phyloP scores from a whole-genome alignment of 1,140 invertebrate genomes.

The Aphidius ervi region DNA sequence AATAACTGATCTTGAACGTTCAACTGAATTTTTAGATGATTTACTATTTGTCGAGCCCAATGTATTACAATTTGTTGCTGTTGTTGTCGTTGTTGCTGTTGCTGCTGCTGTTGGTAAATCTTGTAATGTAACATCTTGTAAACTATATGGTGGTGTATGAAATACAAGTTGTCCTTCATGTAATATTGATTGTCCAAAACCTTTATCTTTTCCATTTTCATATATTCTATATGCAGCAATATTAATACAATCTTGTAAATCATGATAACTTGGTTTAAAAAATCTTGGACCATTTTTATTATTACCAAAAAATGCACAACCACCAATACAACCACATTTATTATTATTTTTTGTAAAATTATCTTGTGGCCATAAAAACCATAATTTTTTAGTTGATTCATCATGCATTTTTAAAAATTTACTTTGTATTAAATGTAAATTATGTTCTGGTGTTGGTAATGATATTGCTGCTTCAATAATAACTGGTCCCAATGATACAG shows the following conservation, averaged over 20 bases:
- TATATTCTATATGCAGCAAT: slow-evolving; percentile 71
- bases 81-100: slow-evolving; percentile 31
- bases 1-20: slow-evolving; percentile 43
- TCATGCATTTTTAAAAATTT: slow-evolving; percentile 84
- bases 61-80: slow-evolving; percentile 15
- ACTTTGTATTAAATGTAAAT: slow-evolving; percentile 73
- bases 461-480: slow-evolving; percentile 90
- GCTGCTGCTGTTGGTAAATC: slow-evolving; percentile 51
- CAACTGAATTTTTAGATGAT: slow-evolving; percentile 34
- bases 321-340: slow-evolving; percentile 94
- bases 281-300: slow-evolving; percentile 83
- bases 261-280: slow-evolving; percentile 77
- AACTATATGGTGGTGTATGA: slow-evolving; percentile 81
- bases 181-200: slow-evolving; percentile 91
- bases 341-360: slow-evolving; percentile 47
- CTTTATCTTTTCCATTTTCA: slow-evolving; percentile 64
- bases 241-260: slow-evolving; percentile 77
- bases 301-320: slow-evolving; percentile 89
- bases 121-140: slow-evolving; percentile 72
- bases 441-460: slow-evolving; percentile 68
- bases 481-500: slow-evolving; percentile 83
- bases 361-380: slow-evolving; percentile 88
- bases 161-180: slow-evolving; percentile 85
- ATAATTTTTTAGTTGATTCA: slow-evolving; percentile 78
- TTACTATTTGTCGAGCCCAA: too few relatives aligned